Conservation (phyloP, 2,888 invertebrate genomes). For the Callyntrura guangdongensis region DNA sequence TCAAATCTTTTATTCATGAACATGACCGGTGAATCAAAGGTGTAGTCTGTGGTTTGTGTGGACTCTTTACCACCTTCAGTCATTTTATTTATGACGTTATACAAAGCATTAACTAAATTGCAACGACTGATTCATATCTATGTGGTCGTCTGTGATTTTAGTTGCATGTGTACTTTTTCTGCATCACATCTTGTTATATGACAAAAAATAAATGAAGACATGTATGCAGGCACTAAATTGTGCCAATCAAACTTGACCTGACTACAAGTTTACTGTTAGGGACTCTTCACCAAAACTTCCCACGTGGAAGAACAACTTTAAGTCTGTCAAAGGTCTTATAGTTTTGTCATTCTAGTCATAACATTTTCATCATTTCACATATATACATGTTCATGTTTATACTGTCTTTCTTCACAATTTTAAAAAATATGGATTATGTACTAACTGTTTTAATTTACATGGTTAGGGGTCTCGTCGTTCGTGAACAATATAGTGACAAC, state of each 20-base stretch:
- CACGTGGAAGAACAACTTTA: background rate
- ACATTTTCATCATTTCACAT: background rate
- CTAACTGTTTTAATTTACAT: background rate
- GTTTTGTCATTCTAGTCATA: background rate
- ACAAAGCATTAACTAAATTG: background rate
- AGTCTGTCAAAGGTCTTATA: background rate
- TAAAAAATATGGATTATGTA: background rate
- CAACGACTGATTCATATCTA: constrained; percentile 8
- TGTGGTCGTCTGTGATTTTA: constrained; percentile 8
- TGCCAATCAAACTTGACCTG: background rate
- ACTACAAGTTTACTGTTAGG: background rate
- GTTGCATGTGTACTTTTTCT: background rate
- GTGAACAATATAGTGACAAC: constrained; percentile 40
- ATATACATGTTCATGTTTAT: constrained; percentile 15
- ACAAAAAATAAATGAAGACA: background rate
- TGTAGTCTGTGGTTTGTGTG: constrained; percentile 19
- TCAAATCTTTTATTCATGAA: constrained; percentile 34
- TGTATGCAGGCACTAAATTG: background rate
- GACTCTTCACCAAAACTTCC: constrained; percentile 5
- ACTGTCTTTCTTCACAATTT: background rate
- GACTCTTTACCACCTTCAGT: background rate
- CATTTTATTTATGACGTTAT: constrained; percentile 19
- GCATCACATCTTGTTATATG: background rate
- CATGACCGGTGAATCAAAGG: background rate
- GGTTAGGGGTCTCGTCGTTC: constrained; percentile 38